Evolutionary conservation across 2,113 vertebrate species (phyloP), one percentile per base, ranked within the genome.

Genomic region (Hepsetus odoe): DNA sequence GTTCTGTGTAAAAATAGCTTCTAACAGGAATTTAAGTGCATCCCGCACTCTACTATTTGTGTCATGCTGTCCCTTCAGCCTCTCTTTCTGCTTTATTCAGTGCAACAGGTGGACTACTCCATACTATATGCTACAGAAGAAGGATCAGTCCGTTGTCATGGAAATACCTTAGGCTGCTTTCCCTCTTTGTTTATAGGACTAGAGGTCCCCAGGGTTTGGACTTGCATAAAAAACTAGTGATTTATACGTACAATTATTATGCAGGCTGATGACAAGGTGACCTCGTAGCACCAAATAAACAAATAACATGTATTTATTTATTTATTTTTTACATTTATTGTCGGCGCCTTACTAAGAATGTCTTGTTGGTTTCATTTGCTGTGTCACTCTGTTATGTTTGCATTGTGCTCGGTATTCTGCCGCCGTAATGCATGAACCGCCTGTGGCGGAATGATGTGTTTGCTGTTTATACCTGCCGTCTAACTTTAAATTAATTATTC

Each of bases 91-190:
- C 58, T 64, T 65, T 38, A 32, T 59, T 74, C 30, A 28, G 28
- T 38, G 59, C 70, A 75, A 69, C 68, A 73, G 69, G 55, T 59
- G 33, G 62, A 61, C 51, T 58, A 51, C 26, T 65, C 59, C 32
- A 6, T 69, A 44, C 44, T 28, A 6, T 51, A 38, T n/a, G 33
- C 35, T n/a, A 61, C 64, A 62, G 33, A 72, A 59, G 51, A 18
- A 61, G 32, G 35, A 58, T 59, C 16, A 55, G 59, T 38, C 53
- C 30, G 77, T 82, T 82, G 70, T 78, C 83, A 85, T 85, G 77
- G 83, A 72, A 72, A 85, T 62, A 20, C 3, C 46, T 58, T 53
- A 59, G 72, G 26, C 22, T 33, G 67, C 38, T 72, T 69, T 72
- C 33, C 33, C 22, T 51, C 20, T 46, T 72, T n/a, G 61, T 65